These are phyloP conservation scores for Nycticorax nycticorax DNA, from an alignment of 2,113 vertebrate genomes.

Conservation along the genomic window DNA sequence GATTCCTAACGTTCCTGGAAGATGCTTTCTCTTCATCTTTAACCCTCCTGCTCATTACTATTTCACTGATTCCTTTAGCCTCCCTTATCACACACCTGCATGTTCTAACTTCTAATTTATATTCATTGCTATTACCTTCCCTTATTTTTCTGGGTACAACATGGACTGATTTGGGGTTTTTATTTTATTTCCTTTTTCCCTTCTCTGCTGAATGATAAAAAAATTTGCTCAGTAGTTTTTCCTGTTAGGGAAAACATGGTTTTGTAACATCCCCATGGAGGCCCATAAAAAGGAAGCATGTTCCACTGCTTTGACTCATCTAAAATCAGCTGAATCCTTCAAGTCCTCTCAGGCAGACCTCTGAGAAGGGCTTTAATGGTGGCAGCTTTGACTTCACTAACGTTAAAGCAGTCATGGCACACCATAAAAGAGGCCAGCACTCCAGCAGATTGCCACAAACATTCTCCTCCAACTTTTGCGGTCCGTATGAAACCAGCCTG, in stretches of 20 bases:
- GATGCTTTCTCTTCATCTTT: neutral
- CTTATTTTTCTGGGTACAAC: neutral
- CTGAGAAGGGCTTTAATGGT: neutral
- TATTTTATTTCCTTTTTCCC: neutral
- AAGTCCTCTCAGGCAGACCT: neutral
- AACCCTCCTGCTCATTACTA: neutral
- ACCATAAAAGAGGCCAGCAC: neutral
- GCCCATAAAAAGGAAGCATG: neutral
- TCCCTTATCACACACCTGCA: conserved; percentile 38
- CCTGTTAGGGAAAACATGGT: neutral
- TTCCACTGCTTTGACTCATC: neutral
- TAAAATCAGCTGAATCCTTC: neutral
- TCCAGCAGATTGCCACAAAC: neutral
- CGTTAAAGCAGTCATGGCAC: neutral
- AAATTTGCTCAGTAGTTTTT: neutral
- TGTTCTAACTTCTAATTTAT: neutral
- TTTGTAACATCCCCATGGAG: neutral
- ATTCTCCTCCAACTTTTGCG: neutral
- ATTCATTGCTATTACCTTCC: conserved; percentile 6
- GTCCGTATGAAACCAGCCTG: neutral
- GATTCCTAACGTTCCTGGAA: neutral
- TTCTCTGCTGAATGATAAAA: neutral
- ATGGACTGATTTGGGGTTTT: neutral
- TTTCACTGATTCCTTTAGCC: neutral
- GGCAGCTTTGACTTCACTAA: neutral